Evolutionary conservation across 2,113 vertebrate species (phyloP).

Genomic region (Balaeniceps rex): DNA sequence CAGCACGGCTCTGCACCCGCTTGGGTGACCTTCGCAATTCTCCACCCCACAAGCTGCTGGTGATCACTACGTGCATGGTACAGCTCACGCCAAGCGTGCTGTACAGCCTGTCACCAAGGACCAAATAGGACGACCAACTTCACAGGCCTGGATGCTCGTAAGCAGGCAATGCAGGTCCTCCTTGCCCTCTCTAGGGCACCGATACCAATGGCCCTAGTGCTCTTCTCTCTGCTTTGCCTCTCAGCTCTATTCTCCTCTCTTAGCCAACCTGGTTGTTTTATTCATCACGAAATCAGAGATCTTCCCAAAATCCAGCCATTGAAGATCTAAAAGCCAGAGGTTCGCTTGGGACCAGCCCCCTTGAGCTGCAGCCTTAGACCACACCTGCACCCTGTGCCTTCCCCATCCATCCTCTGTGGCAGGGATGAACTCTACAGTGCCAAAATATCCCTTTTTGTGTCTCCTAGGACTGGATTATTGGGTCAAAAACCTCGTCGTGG

Average conservation of each 20-base stretch:
- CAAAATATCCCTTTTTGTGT: not conserved
- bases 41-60: not conserved
- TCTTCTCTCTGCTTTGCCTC: not conserved
- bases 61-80: fast-evolving
- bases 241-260: not conserved
- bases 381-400: not conserved
- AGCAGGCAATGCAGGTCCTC: not conserved
- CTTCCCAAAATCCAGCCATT: not conserved
- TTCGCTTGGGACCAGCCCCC: not conserved
- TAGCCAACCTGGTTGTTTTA: not conserved
- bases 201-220: not conserved
- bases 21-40: not conserved
- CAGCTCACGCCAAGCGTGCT: not conserved
- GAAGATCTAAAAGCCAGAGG: not conserved
- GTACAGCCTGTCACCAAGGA: not conserved
- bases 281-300: not conserved
- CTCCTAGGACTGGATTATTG: conserved; percentile 86
- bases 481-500: conserved; percentile 79
- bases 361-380: not conserved
- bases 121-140: too few species aligned
- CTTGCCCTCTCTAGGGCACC: not conserved
- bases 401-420: not conserved
- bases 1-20: fast-evolving
- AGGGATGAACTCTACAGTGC: not conserved
- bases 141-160: not conserved